Base-by-base conservation (phyloP, 2,888 invertebrate genomes). In the Agapostemon virescens region DNA sequence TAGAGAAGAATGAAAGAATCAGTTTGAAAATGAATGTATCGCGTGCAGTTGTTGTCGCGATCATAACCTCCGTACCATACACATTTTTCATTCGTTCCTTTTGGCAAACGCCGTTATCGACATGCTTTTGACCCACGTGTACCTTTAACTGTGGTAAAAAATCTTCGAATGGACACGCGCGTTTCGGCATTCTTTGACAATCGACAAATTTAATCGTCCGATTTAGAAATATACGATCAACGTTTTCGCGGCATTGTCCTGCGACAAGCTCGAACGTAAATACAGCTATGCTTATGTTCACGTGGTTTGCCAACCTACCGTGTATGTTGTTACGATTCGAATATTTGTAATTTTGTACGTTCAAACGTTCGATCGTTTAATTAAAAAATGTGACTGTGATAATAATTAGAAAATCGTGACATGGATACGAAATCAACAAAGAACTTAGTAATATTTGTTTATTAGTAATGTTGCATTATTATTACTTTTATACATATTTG, bases 401-500 rank as follows among this genome's bases (percentile, higher is more conserved):
- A n/a, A n/a, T n/a, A n/a, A n/a, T n/a, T n/a, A n/a, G n/a, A n/a
- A n/a, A 2, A 30, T 23, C 49, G 17, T 38, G 33, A 20, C 11
- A 6, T 17, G 61, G 73, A 13, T 63, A 77, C 52, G 36, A 77
- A 81, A 11, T 45, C 66, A 26, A 81, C 76, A 68, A 66, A 38
- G 26, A 20, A 36, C 58, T 87, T 87, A 87, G 82, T 87, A 87
- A 87, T 87, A 86, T 88, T 86, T 85, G 86, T 89, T 89, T 90
- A 90, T 90, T 90, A 90, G 86, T 90, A 90, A 89, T 90, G 89
- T 88, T 86, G 89, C 86, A 88, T 90, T 89, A 90, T 90, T 88
- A 89, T 89, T 89, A 88, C 85, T 88, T 90, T 90, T 89, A 90
- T 90, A 90, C 90, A 90, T 90, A 90, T 90, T 90, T 90, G 90